Percentiles rank a stretch among this genome's conserved stretches.
Evolutionary conservation across 1,140 invertebrate species (phyloP).

Genomic region (Battus philenor): DNA sequence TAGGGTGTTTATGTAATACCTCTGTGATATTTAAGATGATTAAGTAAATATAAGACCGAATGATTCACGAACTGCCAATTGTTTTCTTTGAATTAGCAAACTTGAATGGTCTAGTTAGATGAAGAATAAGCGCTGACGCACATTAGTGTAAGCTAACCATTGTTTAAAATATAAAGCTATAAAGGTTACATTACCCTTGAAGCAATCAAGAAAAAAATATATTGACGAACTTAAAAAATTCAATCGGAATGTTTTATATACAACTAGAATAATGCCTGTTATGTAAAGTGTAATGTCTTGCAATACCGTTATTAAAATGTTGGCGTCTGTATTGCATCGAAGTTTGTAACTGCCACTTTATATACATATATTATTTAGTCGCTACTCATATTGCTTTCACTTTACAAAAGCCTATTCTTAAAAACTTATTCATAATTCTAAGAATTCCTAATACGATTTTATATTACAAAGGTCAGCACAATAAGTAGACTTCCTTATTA

Average conservation of each 20-base stretch:
- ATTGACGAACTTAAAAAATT: background rate
- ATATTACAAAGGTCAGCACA: background rate
- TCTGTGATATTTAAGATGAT: slow-evolving; percentile 69
- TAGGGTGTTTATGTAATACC: slow-evolving; percentile 47
- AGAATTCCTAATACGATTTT: background rate
- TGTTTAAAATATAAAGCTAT: background rate
- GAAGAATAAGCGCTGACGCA: slow-evolving; percentile 5
- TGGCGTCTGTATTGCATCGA: background rate
- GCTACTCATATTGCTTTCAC: background rate
- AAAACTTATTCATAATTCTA: background rate
- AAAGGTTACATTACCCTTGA: background rate
- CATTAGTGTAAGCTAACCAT: slow-evolving; percentile 20
- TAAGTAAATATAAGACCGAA: slow-evolving; percentile 41
- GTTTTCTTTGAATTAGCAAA: slow-evolving; percentile 39
- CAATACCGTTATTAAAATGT: background rate
- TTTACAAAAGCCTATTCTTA: background rate
- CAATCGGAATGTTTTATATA: background rate
- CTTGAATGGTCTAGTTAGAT: slow-evolving; percentile 22
- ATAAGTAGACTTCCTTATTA: no score
- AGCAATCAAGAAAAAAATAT: background rate
- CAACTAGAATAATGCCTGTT: background rate
- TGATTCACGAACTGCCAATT: slow-evolving; percentile 45
- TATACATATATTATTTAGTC: background rate
- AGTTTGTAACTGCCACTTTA: background rate
- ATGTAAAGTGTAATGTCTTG: background rate